Evolutionary conservation across 2,797 vertebrate species (phyloP).

Genomic region (Smutsia temminckii): DNA sequence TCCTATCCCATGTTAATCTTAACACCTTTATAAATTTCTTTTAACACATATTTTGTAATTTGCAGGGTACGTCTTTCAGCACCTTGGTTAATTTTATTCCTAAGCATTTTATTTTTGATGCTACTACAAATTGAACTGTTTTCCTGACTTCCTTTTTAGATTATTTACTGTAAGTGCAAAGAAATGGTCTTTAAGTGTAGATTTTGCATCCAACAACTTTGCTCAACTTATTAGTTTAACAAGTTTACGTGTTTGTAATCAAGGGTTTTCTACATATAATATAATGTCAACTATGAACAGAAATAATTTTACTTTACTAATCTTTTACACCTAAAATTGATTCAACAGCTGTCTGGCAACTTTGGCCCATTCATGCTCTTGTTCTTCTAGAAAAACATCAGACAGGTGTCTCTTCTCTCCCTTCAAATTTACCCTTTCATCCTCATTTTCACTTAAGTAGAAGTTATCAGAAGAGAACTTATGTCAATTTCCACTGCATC

Average conservation of each 20-base stretch:
- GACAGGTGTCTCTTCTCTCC: not conserved
- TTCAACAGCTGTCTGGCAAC: not conserved
- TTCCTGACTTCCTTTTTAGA: not conserved
- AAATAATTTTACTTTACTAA: constrained; percentile 25
- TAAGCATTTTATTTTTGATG: constrained; percentile 31
- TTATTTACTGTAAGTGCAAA: not conserved
- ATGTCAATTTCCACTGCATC: not conserved
- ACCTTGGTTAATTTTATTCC: not conserved
- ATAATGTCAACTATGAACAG: not conserved
- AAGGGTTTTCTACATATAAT: not conserved
- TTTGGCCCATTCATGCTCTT: not conserved
- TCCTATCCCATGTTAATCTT: not conserved
- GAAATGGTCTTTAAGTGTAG: not conserved
- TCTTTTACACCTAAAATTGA: not conserved
- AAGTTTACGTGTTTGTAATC: not conserved
- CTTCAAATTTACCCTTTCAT: not conserved
- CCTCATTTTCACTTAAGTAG: not conserved
- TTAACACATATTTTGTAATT: not conserved
- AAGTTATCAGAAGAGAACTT: not conserved
- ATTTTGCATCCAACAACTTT: not conserved
- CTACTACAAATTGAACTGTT: not conserved
- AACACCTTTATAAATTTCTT: not conserved
- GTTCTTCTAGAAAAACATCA: not conserved
- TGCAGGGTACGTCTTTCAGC: not conserved
- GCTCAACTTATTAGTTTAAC: not conserved